These are phyloP conservation scores for Leptinotarsa rubiginosa DNA, from an alignment of 2,888 invertebrate genomes.

Conservation along the genomic window DNA sequence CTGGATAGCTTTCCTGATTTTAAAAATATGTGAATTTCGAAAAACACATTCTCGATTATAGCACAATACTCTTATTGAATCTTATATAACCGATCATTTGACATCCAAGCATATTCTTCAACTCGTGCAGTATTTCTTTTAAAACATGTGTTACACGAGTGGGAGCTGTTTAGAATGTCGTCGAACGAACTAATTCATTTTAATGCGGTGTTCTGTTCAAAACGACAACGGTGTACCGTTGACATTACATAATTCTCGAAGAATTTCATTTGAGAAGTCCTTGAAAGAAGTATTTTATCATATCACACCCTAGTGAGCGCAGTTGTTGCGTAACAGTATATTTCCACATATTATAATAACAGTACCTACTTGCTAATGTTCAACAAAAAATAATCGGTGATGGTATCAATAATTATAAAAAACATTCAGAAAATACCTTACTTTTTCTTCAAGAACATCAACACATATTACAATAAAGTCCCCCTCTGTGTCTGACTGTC, in stretches of 20 bases:
- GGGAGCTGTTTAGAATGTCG: slow-evolving; percentile 20
- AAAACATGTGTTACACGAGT: slow-evolving; percentile 9
- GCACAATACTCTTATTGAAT: too few relatives aligned
- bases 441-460: too few relatives aligned
- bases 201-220: slow-evolving; percentile 9
- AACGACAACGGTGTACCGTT: slow-evolving; percentile 20
- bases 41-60: too few relatives aligned
- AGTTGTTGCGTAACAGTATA: slow-evolving; percentile 18
- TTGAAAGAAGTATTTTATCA: slow-evolving; percentile 32
- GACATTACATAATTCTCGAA: slow-evolving; percentile 35
- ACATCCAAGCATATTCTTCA: not conserved
- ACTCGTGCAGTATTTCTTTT: not conserved
- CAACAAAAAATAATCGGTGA: too few relatives aligned
- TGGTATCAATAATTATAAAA: too few relatives aligned
- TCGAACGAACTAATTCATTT: slow-evolving; percentile 18
- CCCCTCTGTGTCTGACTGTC: too few relatives aligned
- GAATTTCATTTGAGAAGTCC: slow-evolving; percentile 31
- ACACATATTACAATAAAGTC: too few relatives aligned
- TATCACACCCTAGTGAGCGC: slow-evolving; percentile 32
- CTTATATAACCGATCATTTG: not conserved
- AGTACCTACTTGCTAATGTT: not conserved
- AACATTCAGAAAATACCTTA: too few relatives aligned
- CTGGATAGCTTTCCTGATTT: too few relatives aligned
- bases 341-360: slow-evolving; percentile 15
- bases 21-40: too few relatives aligned